These are phyloP conservation scores for Xyliphius kryptos DNA, from an alignment of 2,113 vertebrate species.

Conservation along the genomic window DNA sequence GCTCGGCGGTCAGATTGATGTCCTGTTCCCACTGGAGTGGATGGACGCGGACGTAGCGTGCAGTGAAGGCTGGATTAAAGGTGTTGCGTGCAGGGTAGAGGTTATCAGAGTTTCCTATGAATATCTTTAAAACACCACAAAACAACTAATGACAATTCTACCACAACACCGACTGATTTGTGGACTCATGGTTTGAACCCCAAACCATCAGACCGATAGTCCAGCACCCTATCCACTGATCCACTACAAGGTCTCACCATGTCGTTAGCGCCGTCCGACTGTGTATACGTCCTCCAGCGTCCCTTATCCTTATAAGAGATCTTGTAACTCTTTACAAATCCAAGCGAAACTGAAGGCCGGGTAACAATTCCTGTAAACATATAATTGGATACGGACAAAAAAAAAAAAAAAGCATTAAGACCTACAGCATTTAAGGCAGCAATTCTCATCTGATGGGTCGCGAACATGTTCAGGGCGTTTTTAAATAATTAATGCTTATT, in stretches of 20 bases:
- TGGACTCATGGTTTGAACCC: too few species aligned
- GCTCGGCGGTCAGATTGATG: conserved; percentile 68
- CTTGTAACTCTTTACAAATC: conserved; percentile 70
- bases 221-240: too few species aligned
- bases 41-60: conserved; percentile 66
- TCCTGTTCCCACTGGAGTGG: conserved; percentile 70
- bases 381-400: too few species aligned
- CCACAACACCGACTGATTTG: too few species aligned
- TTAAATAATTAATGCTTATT: too few species aligned
- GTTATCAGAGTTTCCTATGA: conserved; percentile 72
- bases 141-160: not conserved
- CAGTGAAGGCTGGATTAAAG: conserved; percentile 70
- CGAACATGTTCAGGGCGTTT: too few species aligned
- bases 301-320: conserved; percentile 69
- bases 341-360: conserved; percentile 64
- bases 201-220: too few species aligned
- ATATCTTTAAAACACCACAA: conserved; percentile 53
- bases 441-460: too few species aligned
- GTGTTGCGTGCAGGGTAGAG: conserved; percentile 65
- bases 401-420: too few species aligned
- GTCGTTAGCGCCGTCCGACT: conserved; percentile 49
- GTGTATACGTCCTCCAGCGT: conserved; percentile 71
- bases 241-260: conserved; percentile 19
- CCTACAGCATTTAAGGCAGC: not conserved
- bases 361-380: conserved; percentile 76